A percentile compares a stretch with the other conserved stretches of the same genome.
phyloP scores from a whole-genome alignment of 2,888 invertebrate species.

The Gymnoscelis rufifasciata region DNA sequence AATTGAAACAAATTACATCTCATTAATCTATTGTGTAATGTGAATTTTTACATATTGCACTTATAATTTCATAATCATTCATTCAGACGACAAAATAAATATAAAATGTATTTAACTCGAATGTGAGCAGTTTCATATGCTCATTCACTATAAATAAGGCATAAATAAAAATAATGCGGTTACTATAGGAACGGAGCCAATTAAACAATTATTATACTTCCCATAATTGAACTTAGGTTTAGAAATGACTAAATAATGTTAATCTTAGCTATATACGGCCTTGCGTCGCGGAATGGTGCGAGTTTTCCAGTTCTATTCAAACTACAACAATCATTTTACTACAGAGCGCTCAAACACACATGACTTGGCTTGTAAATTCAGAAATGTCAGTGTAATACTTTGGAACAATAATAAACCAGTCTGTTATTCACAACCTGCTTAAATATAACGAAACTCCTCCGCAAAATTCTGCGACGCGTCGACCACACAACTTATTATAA shows the following conservation, averaged over 20 bases:
- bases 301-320: constrained; percentile 8
- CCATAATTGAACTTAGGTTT: constrained; percentile 67
- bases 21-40: constrained; percentile 38
- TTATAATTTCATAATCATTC: constrained; percentile 50
- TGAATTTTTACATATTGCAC: constrained; percentile 66
- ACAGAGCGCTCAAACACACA: neutral
- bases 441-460: constrained; percentile 23
- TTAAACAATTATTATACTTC: constrained; percentile 53
- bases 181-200: constrained; percentile 73
- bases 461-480: constrained; percentile 37
- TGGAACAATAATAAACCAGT: constrained; percentile 30
- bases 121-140: constrained; percentile 54
- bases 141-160: constrained; percentile 56
- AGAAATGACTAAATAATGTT: constrained; percentile 75
- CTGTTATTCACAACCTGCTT: constrained; percentile 48
- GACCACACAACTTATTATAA: constrained; percentile 61
- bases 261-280: constrained; percentile 63
- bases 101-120: constrained; percentile 33
- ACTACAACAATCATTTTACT: constrained; percentile 10
- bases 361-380: constrained; percentile 1
- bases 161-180: constrained; percentile 71
- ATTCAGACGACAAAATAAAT: constrained; percentile 43
- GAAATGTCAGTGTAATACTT: constrained; percentile 16
- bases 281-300: constrained; percentile 38
- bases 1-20: constrained; percentile 60